phyloP scores from a whole-genome alignment of 1,140 invertebrate genomes.

The Caenorhabditis elegans region WBcel235 BX284603.4:5362501-5363000 shows the following conservation, averaged over 20 bases:
- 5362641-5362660: no score
- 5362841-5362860: not conserved
- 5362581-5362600: no score
- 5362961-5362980: not conserved
- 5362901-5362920: slow-evolving; percentile 6
- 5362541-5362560: not conserved
- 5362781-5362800: not conserved
- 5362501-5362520: not conserved
- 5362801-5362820: slow-evolving; percentile 8
- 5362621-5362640: no score
- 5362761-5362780: no score
- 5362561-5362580: not conserved
- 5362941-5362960: not conserved
- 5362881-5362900: not conserved
- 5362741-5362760: no score
- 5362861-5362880: not conserved
- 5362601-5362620: no score
- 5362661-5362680: no score
- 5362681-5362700: no score
- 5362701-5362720: no score
- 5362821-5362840: slow-evolving; percentile 13
- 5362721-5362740: no score
- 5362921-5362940: slow-evolving; percentile 2
- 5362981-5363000: not conserved
- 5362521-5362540: slow-evolving; percentile 3